phyloP scores from a whole-genome alignment of 2,113 vertebrate genomes.

The Lagopus muta region DNA sequence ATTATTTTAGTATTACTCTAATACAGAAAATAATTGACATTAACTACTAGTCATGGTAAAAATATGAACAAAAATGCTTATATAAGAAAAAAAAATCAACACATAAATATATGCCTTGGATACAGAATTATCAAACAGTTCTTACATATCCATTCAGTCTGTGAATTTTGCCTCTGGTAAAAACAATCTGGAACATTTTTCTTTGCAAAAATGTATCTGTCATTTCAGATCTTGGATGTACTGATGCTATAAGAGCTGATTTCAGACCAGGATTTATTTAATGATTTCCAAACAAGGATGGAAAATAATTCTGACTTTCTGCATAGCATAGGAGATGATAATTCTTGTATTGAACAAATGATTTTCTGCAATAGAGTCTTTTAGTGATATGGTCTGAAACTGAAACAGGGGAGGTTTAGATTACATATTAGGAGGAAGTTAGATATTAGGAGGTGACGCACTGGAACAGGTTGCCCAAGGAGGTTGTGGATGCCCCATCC shows the following conservation, averaged over 20 bases:
- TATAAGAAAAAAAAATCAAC: background rate
- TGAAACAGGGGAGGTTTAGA: no score
- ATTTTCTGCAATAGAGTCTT: background rate
- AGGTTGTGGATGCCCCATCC: no score
- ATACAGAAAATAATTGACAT: background rate
- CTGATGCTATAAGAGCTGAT: background rate
- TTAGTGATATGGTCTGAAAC: no score
- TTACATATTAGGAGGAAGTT: no score
- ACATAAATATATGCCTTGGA: background rate
- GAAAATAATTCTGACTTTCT: slow-evolving; percentile 3
- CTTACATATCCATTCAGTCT: background rate
- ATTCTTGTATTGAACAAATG: background rate
- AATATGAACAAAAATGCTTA: background rate
- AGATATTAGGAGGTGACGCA: no score
- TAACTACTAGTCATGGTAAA: background rate
- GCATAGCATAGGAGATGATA: background rate
- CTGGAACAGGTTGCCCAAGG: no score
- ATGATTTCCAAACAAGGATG: slow-evolving; percentile 1
- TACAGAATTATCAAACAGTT: background rate
- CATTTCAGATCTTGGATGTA: background rate
- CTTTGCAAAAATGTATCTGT: background rate
- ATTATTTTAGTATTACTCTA: background rate
- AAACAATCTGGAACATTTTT: background rate
- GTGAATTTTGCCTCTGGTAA: background rate
- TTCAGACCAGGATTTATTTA: slow-evolving; percentile 7